These are phyloP conservation scores for Brachionichthys hirsutus DNA, from an alignment of 2,113 vertebrate genomes.

Conservation along the genomic window DNA sequence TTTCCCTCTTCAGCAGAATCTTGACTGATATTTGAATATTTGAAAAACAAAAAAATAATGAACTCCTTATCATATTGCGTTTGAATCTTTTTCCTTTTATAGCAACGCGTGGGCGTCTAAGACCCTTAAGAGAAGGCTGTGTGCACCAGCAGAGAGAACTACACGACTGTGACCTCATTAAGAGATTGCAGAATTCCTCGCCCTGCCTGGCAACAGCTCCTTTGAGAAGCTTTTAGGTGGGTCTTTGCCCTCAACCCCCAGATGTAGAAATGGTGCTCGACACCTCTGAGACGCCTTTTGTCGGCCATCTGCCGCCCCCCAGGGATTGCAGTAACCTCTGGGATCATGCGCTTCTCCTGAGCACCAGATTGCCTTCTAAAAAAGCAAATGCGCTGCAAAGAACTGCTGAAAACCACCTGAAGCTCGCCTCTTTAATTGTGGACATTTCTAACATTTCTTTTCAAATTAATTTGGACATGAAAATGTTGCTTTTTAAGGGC, in stretches of 20 bases:
- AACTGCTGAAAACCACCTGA: too few relatives aligned
- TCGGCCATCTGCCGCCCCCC: constrained; percentile 49
- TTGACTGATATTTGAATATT: background rate
- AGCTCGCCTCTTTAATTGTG: background rate
- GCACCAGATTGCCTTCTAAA: constrained; percentile 10
- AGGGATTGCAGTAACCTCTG: constrained; percentile 20
- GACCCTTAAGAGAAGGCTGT: constrained; percentile 9
- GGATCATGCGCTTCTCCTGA: constrained; percentile 19
- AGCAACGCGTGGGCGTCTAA: background rate
- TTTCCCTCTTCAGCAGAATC: background rate
- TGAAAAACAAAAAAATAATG: background rate
- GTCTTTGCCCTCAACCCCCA: constrained; percentile 53
- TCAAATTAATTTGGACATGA: too few relatives aligned
- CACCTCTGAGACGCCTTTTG: constrained; percentile 46
- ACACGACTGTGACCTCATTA: constrained; percentile 57
- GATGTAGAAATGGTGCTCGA: constrained; percentile 35
- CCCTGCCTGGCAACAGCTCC: constrained; percentile 59
- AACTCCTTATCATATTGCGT: background rate
- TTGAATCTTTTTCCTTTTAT: background rate
- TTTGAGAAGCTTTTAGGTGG: constrained; percentile 58
- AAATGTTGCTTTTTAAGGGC: too few relatives aligned
- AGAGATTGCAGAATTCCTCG: constrained; percentile 35
- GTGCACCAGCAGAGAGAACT: constrained; percentile 31
- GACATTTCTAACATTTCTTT: too few relatives aligned
- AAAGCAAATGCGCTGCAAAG: too few relatives aligned